Base-by-base conservation (phyloP, 2,113 vertebrate species). In the Nibea coibor region DNA sequence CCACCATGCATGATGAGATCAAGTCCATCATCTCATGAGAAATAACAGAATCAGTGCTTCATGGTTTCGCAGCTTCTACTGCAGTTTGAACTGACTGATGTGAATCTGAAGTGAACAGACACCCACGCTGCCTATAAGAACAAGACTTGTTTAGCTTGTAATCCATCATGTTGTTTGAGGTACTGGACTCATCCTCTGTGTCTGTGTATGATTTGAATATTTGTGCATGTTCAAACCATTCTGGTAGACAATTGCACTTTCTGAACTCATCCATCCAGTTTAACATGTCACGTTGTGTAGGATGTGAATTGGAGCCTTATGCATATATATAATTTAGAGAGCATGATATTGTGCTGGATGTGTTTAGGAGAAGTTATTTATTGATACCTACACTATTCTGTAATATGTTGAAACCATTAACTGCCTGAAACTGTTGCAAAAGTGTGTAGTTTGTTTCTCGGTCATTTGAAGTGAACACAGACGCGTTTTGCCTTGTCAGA, bases 331-430 rank as follows among this genome's bases (percentile, higher is more conserved):
- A 14, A 76, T 67, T 20, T 53, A 26, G 62, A 72, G 61, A 51
- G 48, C 63, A 47, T 73, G 75, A 53, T 43, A 10, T 20, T 54
- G 72, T 65, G 15, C 35, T 9, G 35, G 17, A 22, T 74, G 61
- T 67, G 50, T 73, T 69, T 42, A 31, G n/a, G 35, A 64, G 50
- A 61, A 15, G 17, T 72, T 64, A 75, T 75, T 76, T 70, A 68
- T 47, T 63, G 31, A 39, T 16, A 56, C 51, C 58, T 45, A 63
- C 76, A 65, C 10, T 45, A n/a, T 54, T 67, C 10, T 54, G 42
- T 63, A 3, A 58, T 15, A 1, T 10, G 22, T 35, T 19, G 10
- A 68, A 70, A 75, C 43, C 66, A 71, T 75, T 17, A 16, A 54
- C 62, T 65, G 68, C 28, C 50, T 77, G 50, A 24, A 73, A 20